Evolutionary conservation across 23 tunicate species (phyloP).

Genomic region (Corella eumyota): DNA sequence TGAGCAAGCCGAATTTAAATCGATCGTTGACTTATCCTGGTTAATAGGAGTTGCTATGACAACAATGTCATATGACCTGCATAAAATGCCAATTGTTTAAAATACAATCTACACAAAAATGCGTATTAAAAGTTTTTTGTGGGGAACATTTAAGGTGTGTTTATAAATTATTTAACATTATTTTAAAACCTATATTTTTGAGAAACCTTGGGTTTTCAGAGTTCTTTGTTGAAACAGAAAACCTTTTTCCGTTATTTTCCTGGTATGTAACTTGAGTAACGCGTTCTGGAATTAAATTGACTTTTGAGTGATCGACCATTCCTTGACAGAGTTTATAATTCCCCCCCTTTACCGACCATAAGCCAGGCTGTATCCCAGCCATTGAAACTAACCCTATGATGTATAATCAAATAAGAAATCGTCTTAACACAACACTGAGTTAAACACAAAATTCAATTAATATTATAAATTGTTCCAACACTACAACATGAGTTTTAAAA

Average conservation of each 20-base stretch:
- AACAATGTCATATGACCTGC: constrained; percentile 50
- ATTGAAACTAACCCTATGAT: constrained; percentile 55
- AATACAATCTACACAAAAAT: neutral
- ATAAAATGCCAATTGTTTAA: too few relatives aligned
- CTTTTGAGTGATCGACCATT: constrained; percentile 31
- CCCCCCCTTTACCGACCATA: constrained; percentile 77
- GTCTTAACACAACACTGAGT: too few relatives aligned
- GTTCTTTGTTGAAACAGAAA: constrained; percentile 3
- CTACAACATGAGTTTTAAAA: too few relatives aligned
- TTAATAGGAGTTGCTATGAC: constrained; percentile 64
- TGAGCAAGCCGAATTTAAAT: constrained; percentile 36
- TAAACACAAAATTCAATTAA: too few relatives aligned
- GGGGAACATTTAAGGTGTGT: neutral
- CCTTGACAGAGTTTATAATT: constrained; percentile 41
- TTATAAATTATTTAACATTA: too few relatives aligned
- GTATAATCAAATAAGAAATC: neutral
- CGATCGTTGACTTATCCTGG: constrained; percentile 36
- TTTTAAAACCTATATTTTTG: neutral
- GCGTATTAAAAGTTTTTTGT: neutral
- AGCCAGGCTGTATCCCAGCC: constrained; percentile 75
- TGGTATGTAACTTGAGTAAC: constrained; percentile 37
- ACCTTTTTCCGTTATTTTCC: constrained; percentile 8
- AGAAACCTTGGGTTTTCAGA: neutral
- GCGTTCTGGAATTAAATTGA: constrained; percentile 20
- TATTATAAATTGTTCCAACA: too few relatives aligned